phyloP scores from a whole-genome alignment of 2,113 vertebrate species.

The Macrotis lagotis region DNA sequence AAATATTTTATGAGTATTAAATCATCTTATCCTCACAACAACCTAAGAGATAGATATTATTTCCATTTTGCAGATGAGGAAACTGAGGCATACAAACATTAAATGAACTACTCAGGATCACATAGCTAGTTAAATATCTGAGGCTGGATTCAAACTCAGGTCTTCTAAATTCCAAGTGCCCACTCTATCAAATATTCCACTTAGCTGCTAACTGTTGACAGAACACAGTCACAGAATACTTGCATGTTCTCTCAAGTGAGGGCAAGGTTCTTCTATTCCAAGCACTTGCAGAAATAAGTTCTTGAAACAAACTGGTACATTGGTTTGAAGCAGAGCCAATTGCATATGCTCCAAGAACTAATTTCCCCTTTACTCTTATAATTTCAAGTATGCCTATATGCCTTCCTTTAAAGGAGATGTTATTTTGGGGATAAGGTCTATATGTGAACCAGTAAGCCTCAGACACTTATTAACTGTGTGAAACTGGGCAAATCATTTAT shows the following conservation, averaged over 20 bases:
- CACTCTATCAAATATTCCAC: not conserved
- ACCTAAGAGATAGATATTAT: not conserved
- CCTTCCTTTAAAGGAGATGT: not conserved
- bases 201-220: not conserved
- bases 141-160: not conserved
- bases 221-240: not conserved
- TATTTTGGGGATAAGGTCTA: not conserved
- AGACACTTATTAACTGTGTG: not conserved
- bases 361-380: not conserved
- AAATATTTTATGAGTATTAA: not conserved
- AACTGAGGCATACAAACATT: not conserved
- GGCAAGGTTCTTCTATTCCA: not conserved
- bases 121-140: not conserved
- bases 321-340: not conserved
- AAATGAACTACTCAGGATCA: not conserved
- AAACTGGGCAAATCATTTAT: not conserved
- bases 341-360: not conserved
- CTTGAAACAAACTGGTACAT: not conserved
- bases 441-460: not conserved
- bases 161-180: not conserved
- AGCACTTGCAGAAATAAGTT: not conserved
- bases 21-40: not conserved
- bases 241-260: not conserved
- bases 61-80: not conserved
- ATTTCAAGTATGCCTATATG: not conserved